Evolutionary conservation across 1,140 invertebrate species (phyloP).

Genomic region (Platorchestia sp.): DNA sequence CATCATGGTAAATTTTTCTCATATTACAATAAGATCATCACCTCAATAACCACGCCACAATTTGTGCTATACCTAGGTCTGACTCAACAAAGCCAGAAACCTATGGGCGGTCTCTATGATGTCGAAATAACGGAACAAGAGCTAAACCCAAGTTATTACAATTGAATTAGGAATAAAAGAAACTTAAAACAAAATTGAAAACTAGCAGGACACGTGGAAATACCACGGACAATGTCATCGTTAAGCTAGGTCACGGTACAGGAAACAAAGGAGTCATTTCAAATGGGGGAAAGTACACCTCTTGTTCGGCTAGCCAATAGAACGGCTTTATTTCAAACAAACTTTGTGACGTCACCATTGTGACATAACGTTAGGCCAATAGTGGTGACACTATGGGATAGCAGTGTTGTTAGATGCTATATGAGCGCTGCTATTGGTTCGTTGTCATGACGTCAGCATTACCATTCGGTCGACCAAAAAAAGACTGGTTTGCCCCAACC

Average conservation of each 20-base stretch:
- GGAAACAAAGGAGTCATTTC: not conserved
- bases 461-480: no score
- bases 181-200: not conserved
- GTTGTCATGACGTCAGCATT: no score
- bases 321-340: not conserved
- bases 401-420: no score
- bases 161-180: not conserved
- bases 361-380: no score
- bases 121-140: not conserved
- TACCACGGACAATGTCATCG: no score
- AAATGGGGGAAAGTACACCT: not conserved
- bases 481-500: no score
- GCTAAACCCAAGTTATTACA: not conserved
- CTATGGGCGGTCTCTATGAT: not conserved
- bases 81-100: not conserved
- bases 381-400: no score
- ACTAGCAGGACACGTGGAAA: not conserved
- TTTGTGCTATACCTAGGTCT: not conserved
- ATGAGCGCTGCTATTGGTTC: no score
- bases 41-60: conserved; percentile 33
- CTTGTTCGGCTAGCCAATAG: not conserved
- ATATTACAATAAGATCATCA: conserved; percentile 12
- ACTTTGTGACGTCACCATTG: no score
- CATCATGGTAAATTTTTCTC: not conserved
- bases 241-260: not conserved